Percentiles rank a stretch among this genome's conserved stretches.
These are phyloP conservation scores for Amphiprion percula DNA, from an alignment of 2,113 vertebrate species.

Conservation along the genomic window DNA sequence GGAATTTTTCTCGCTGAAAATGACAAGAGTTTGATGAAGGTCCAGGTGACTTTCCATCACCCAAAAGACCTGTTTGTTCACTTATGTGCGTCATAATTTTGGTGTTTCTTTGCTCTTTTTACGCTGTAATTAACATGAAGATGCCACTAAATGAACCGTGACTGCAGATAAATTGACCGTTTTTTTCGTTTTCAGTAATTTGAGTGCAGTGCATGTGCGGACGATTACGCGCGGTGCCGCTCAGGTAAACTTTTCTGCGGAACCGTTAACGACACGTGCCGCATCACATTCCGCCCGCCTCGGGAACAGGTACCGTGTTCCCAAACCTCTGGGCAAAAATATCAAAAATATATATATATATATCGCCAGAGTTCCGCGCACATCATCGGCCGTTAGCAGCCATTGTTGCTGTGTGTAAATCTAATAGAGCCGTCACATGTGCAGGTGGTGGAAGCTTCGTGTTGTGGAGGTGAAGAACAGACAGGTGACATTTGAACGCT, in stretches of 20 bases:
- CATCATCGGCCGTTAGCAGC: no score
- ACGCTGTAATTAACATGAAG: no score
- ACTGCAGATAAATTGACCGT: no score
- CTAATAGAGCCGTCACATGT: not conserved
- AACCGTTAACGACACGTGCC: slow-evolving; percentile 50
- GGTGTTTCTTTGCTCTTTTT: no score
- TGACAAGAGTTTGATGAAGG: not conserved
- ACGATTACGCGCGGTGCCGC: not conserved
- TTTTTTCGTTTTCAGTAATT: not conserved
- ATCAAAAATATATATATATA: no score
- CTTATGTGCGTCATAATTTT: no score
- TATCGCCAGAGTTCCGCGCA: not conserved
- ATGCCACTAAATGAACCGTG: no score
- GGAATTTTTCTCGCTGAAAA: not conserved
- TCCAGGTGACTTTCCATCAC: not conserved
- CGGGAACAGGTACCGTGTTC: slow-evolving; percentile 57
- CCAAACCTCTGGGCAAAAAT: not conserved
- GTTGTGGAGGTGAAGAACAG: not conserved
- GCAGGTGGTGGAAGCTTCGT: not conserved
- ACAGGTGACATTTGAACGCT: slow-evolving; percentile 43
- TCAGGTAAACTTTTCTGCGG: slow-evolving; percentile 47
- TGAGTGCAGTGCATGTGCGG: no score
- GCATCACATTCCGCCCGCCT: slow-evolving; percentile 53
- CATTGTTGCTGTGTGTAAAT: not conserved
- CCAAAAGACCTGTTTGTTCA: no score